Evolutionary conservation across 2,888 invertebrate genomes (phyloP).

Genomic region (Eutolmus rufibarbis): DNA sequence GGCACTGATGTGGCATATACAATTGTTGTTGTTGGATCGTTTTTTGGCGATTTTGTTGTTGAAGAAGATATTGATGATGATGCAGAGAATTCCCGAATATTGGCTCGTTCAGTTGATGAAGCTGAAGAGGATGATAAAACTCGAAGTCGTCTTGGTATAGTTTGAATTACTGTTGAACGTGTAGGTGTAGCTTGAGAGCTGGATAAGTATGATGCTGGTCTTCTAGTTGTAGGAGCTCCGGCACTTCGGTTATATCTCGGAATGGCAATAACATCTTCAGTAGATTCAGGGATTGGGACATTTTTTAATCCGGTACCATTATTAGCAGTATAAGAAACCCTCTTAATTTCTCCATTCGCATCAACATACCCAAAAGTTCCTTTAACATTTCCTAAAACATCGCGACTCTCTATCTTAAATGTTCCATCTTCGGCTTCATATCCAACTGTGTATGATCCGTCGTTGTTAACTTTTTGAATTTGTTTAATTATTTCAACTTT

Average conservation of each 20-base stretch:
- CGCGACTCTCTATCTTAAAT: constrained; percentile 84
- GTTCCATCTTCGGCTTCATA: constrained; percentile 87
- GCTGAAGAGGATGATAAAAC: constrained; percentile 56
- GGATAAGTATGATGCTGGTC: constrained; percentile 63
- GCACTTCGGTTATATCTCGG: constrained; percentile 60
- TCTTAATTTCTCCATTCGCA: constrained; percentile 77
- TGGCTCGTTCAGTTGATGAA: constrained; percentile 41
- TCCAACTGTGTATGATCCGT: constrained; percentile 84
- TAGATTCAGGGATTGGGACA: constrained; percentile 48
- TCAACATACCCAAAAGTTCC: constrained; percentile 85
- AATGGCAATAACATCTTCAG: constrained; percentile 56
- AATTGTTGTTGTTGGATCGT: constrained; percentile 52
- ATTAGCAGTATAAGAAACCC: constrained; percentile 75
- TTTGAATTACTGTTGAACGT: constrained; percentile 70
- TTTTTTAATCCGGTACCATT: constrained; percentile 64
- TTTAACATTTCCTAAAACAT: constrained; percentile 80
- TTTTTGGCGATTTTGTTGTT: constrained; percentile 24
- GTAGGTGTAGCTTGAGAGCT: constrained; percentile 66
- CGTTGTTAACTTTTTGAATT: constrained; percentile 80
- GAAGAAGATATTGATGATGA: constrained; percentile 9
- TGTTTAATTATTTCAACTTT: constrained; percentile 83
- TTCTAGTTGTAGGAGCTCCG: constrained; percentile 66
- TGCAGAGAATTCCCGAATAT: background rate
- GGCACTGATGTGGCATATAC: constrained; percentile 54
- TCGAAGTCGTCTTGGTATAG: constrained; percentile 68